phyloP scores from a whole-genome alignment of 2,113 vertebrate species.

The Eurystomus gularis region DNA sequence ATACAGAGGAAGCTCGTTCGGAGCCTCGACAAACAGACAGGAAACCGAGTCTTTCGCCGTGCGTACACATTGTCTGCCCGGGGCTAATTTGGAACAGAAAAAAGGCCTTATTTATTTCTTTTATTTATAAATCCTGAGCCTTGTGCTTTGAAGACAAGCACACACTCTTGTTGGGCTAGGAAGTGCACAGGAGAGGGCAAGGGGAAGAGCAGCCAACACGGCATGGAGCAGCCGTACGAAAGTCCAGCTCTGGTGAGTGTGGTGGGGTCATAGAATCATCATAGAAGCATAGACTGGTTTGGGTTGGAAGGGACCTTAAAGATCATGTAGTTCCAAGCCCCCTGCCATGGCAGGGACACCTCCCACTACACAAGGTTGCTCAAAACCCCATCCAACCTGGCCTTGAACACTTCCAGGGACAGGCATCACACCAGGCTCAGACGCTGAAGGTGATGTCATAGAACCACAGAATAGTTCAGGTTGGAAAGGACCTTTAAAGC shows the following conservation, averaged over 20 bases:
- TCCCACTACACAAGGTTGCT: not conserved
- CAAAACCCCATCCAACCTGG: not conserved
- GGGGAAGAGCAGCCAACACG: not conserved
- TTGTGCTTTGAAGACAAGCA: not conserved
- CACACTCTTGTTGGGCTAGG: not conserved
- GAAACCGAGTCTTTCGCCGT: constrained; percentile 65
- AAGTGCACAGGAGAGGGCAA: not conserved
- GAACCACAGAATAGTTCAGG: not conserved
- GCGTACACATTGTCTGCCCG: constrained; percentile 32
- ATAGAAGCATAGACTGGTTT: not conserved
- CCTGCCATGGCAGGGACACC: not conserved
- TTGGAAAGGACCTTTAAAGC: not conserved
- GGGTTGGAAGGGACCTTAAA: not conserved
- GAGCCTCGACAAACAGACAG: constrained; percentile 75
- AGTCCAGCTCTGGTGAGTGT: accelerated
- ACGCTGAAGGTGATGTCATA: accelerated
- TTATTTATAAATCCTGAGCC: constrained; percentile 57
- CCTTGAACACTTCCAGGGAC: not conserved
- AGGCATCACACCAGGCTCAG: not conserved
- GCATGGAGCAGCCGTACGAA: accelerated
- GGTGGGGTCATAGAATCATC: not conserved
- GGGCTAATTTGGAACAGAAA: constrained; percentile 71
- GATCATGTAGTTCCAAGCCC: not conserved
- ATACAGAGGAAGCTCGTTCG: constrained; percentile 70
- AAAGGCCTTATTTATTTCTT: constrained; percentile 52